Evolutionary conservation across 2,888 invertebrate species (phyloP).

Genomic region (Drosophila conformis): DNA sequence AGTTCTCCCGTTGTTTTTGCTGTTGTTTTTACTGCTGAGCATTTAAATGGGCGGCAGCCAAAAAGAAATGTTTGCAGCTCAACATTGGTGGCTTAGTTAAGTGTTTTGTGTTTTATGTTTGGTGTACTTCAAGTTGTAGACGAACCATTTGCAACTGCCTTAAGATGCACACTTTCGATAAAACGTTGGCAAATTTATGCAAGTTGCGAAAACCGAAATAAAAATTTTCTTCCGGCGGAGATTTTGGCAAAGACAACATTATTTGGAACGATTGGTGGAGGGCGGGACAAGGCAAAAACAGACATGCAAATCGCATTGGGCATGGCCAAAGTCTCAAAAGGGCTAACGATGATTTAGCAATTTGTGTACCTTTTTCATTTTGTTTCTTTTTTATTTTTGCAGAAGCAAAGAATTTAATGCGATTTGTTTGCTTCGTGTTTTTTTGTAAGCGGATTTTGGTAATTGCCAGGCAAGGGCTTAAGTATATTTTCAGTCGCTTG

Average conservation of each 20-base stretch:
- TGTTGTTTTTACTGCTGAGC: conserved; percentile 64
- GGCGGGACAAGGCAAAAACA: conserved; percentile 17
- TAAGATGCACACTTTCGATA: conserved; percentile 78
- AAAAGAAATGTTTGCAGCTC: conserved; percentile 7
- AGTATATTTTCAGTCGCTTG: conserved; percentile 43
- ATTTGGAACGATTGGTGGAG: conserved; percentile 34
- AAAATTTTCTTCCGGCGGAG: conserved; percentile 30
- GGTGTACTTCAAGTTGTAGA: conserved; percentile 33
- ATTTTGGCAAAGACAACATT: conserved; percentile 59
- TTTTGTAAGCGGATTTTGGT: conserved; percentile 71
- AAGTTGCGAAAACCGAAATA: conserved; percentile 49
- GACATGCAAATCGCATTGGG: conserved; percentile 63
- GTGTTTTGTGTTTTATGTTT: conserved; percentile 25
- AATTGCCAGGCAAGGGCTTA: conserved; percentile 60
- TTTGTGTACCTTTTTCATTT: conserved; percentile 44
- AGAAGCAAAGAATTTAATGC: conserved; percentile 52
- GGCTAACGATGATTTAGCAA: conserved; percentile 71
- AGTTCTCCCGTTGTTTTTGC: conserved; percentile 44
- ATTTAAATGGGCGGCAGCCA: conserved; percentile 49
- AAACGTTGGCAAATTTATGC: conserved; percentile 71
- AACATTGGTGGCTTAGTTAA: conserved; percentile 11
- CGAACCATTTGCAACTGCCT: conserved; percentile 64
- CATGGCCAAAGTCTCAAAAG: conserved; percentile 55
- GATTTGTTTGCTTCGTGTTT: conserved; percentile 39
- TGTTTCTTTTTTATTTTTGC: conserved; percentile 22